These are phyloP conservation scores for Drosophila saltans DNA, from an alignment of 1,140 invertebrate species.

Conservation along the genomic window DNA sequence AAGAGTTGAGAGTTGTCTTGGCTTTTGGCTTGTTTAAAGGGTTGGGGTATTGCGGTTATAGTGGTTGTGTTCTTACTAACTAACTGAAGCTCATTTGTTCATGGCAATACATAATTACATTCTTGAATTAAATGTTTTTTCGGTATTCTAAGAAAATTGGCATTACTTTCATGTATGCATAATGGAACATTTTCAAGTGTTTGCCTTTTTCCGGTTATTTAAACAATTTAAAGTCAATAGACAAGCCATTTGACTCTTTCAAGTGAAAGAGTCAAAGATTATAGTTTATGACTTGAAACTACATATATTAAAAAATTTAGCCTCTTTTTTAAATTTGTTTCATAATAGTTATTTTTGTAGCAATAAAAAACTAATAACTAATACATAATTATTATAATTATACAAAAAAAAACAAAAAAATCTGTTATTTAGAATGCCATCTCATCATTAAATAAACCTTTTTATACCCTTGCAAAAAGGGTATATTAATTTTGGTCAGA, in stretches of 20 bases:
- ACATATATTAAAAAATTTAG: too few relatives aligned
- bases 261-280: background rate
- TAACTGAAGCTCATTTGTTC: slow-evolving; percentile 8
- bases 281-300: too few relatives aligned
- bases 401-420: too few relatives aligned
- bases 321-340: too few relatives aligned
- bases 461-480: too few relatives aligned
- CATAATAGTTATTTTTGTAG: too few relatives aligned
- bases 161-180: background rate
- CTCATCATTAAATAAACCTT: too few relatives aligned
- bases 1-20: background rate
- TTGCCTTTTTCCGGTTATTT: background rate
- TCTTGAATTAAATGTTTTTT: background rate
- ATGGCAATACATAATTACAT: slow-evolving; percentile 14
- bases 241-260: background rate
- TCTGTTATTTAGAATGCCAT: too few relatives aligned
- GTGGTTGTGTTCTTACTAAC: slow-evolving; percentile 11
- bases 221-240: background rate
- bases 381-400: too few relatives aligned
- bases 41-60: background rate
- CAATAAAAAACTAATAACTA: too few relatives aligned
- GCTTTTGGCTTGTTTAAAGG: background rate
- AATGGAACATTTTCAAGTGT: background rate
- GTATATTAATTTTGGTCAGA: too few relatives aligned
- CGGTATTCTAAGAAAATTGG: background rate